Evolutionary conservation across 2,797 vertebrate species (phyloP).

Genomic region (Falco peregrinus): DNA sequence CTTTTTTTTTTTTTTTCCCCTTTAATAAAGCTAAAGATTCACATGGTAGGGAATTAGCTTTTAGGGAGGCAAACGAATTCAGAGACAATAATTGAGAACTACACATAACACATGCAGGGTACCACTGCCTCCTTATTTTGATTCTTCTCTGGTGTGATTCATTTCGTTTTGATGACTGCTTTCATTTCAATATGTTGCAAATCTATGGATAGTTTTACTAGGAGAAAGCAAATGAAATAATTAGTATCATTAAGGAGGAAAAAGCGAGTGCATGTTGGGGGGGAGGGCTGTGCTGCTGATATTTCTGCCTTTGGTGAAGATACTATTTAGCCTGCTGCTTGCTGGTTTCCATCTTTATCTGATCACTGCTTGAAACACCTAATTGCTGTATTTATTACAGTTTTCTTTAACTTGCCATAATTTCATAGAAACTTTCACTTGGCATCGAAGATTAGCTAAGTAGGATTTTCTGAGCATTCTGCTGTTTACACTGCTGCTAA

Average conservation of each 20-base stretch:
- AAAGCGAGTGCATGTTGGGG: not conserved
- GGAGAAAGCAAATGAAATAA: slow-evolving; percentile 64
- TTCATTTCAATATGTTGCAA: slow-evolving; percentile 56
- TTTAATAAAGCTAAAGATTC: not conserved
- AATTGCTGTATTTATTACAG: slow-evolving; percentile 56
- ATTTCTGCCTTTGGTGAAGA: slow-evolving; percentile 49
- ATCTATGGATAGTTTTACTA: slow-evolving; percentile 46
- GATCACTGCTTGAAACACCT: slow-evolving; percentile 48
- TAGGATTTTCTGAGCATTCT: slow-evolving; percentile 47
- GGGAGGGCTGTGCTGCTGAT: not conserved
- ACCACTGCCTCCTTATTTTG: slow-evolving; percentile 45
- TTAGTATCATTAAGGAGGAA: slow-evolving; percentile 59
- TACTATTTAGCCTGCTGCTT: slow-evolving; percentile 18
- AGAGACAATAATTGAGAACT: slow-evolving; percentile 25
- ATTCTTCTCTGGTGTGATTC: slow-evolving; percentile 53
- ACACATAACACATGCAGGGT: not conserved
- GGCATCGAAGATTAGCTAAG: not conserved
- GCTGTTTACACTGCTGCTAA: slow-evolving; percentile 52
- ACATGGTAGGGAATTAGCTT: not conserved
- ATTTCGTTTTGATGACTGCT: slow-evolving; percentile 58
- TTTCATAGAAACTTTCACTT: slow-evolving; percentile 36
- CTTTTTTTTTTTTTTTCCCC: not conserved
- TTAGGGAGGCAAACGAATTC: not conserved
- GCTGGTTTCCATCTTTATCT: slow-evolving; percentile 47
- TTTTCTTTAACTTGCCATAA: slow-evolving; percentile 35